Conservation (phyloP, 2,888 invertebrate species). For the Sinhomidia bicolor region DNA sequence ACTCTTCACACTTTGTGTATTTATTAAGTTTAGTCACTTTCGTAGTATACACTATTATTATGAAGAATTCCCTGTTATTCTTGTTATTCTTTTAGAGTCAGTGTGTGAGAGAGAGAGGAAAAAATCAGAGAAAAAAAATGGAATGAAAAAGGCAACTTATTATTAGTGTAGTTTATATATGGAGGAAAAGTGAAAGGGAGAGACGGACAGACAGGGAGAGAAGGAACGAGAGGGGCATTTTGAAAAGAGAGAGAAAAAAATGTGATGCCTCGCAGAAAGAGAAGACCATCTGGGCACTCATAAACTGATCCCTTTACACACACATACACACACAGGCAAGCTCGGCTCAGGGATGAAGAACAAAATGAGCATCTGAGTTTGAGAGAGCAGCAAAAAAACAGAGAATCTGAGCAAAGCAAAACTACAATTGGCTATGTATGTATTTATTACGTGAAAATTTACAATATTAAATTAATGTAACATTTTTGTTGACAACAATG, state of each 20-base stretch:
- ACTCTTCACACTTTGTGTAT: conserved; percentile 63
- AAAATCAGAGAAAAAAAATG: no score
- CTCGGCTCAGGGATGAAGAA: no score
- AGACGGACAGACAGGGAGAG: conserved; percentile 7
- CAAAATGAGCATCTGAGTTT: conserved; percentile 2
- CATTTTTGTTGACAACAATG: conserved; percentile 68
- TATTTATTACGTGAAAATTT: conserved; percentile 44
- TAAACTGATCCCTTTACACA: conserved; percentile 61
- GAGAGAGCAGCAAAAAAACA: neutral
- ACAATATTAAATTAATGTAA: conserved; percentile 64
- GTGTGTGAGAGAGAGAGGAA: neutral
- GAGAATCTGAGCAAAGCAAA: conserved; percentile 15
- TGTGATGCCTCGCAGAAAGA: neutral
- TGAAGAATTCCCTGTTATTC: conserved; percentile 18
- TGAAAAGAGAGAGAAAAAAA: conserved; percentile 49
- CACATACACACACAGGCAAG: conserved; percentile 8
- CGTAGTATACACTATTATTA: conserved; percentile 33
- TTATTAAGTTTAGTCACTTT: conserved; percentile 33
- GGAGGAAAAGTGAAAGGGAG: conserved; percentile 41
- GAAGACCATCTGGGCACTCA: conserved; percentile 72
- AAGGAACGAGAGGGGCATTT: conserved; percentile 48
- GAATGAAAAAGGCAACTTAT: conserved; percentile 41
- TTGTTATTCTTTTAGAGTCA: neutral
- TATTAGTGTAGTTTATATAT: neutral
- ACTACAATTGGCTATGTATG: conserved; percentile 20